Evolutionary conservation across 2,888 invertebrate species (phyloP).

Genomic region (Ditula angustiorana): DNA sequence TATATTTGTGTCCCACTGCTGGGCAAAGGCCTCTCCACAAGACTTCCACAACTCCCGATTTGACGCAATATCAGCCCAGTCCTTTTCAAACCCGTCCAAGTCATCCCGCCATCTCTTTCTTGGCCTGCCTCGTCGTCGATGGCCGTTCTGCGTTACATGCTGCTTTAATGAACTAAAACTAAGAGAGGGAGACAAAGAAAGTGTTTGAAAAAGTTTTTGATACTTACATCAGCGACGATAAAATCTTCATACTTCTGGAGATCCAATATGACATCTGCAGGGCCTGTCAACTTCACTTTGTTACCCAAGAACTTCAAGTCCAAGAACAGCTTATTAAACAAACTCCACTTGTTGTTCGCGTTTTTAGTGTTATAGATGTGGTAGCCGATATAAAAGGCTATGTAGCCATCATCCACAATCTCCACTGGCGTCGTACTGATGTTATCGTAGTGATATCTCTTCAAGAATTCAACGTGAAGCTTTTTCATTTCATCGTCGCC

Average conservation of each 20-base stretch:
- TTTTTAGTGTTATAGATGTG: constrained; percentile 86
- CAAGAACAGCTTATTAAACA: constrained; percentile 87
- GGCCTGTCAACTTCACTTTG: constrained; percentile 88
- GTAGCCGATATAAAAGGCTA: constrained; percentile 89
- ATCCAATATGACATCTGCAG: constrained; percentile 89
- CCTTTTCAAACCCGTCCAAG: too few relatives aligned
- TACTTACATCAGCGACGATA: constrained; percentile 83
- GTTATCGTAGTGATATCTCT: constrained; percentile 83
- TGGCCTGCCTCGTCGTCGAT: too few relatives aligned
- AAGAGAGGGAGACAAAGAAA: too few relatives aligned
- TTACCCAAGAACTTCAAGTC: constrained; percentile 89
- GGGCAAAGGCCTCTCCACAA: too few relatives aligned
- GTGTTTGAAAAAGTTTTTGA: neutral
- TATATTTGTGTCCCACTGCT: too few relatives aligned
- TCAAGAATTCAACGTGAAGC: constrained; percentile 86
- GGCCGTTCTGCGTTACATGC: too few relatives aligned
- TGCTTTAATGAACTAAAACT: too few relatives aligned
- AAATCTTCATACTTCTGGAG: constrained; percentile 86
- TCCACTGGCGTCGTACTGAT: constrained; percentile 80
- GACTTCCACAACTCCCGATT: too few relatives aligned
- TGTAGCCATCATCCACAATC: constrained; percentile 90
- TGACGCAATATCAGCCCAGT: too few relatives aligned
- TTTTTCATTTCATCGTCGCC: constrained; percentile 70
- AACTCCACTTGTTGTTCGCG: constrained; percentile 68
- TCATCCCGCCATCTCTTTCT: too few relatives aligned